Percentiles rank a stretch among this genome's conserved stretches.
phyloP scores from a whole-genome alignment of 2,888 invertebrate species.

The Antheraea yamamai region DNA sequence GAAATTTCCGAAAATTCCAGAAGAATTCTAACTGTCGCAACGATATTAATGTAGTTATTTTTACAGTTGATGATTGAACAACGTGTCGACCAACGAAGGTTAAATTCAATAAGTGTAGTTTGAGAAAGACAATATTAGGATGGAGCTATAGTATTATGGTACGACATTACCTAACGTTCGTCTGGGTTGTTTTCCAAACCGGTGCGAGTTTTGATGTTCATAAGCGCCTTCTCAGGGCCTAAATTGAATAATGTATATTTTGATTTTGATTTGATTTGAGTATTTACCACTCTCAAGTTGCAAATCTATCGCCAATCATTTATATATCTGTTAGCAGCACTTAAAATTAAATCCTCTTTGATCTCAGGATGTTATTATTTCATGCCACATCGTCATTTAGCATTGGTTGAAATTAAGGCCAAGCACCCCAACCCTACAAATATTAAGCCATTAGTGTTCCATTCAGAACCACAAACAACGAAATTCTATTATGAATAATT shows the following conservation, averaged over 20 bases:
- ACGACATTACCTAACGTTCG: not conserved
- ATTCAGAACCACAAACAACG: too few species aligned
- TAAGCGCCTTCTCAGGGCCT: too few species aligned
- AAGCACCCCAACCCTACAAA: too few species aligned
- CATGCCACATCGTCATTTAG: not conserved
- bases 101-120: not conserved
- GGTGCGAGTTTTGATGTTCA: too few species aligned
- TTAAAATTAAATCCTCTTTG: not conserved
- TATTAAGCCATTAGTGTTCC: too few species aligned
- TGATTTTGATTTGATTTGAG: too few species aligned
- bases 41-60: not conserved
- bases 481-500: too few species aligned
- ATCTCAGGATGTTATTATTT: not conserved
- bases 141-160: not conserved
- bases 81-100: too few species aligned
- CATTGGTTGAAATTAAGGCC: too few species aligned
- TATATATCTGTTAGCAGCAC: not conserved
- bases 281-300: not conserved
- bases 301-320: not conserved
- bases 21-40: not conserved
- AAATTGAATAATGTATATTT: too few species aligned
- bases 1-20: not conserved
- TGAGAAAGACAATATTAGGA: not conserved
- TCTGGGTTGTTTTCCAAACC: too few species aligned
- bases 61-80: too few species aligned